A percentile compares a stretch with the other conserved stretches of the same genome.
Conservation (phyloP, 2,113 vertebrate genomes). For the Cyprinodon tularosa region DNA sequence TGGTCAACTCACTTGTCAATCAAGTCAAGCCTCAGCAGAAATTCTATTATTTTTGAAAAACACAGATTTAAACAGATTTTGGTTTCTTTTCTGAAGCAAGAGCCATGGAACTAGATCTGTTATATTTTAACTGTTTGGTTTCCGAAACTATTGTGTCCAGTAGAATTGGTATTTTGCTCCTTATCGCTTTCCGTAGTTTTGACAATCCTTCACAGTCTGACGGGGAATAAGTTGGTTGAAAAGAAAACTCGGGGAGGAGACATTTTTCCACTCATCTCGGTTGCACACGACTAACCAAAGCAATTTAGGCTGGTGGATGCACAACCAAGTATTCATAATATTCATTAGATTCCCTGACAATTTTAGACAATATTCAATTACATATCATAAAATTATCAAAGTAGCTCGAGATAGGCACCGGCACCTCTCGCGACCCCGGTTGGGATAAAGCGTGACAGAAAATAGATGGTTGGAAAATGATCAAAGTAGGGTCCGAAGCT, state of each 20-base stretch:
- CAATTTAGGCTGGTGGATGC: not conserved
- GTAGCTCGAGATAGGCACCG: too few relatives aligned
- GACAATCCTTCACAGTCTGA: not conserved
- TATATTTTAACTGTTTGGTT: accelerated
- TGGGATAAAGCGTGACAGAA: too few relatives aligned
- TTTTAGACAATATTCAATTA: not conserved
- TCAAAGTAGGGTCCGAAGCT: not conserved
- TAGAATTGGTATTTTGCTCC: constrained; percentile 13
- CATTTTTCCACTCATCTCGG: too few relatives aligned
- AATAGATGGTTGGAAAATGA: too few relatives aligned
- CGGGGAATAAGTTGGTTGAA: not conserved
- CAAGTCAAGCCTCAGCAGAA: constrained; percentile 2
- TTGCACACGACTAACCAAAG: too few relatives aligned
- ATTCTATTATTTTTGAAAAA: accelerated
- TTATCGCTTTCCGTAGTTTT: constrained; percentile 44
- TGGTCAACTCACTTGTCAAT: constrained; percentile 55
- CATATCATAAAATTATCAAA: not conserved
- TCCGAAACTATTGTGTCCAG: not conserved
- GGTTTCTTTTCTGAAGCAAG: too few relatives aligned
- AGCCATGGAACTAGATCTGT: accelerated
- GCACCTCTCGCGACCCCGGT: too few relatives aligned
- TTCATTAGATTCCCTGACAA: not conserved
- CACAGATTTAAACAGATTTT: accelerated
- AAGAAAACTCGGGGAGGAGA: not conserved
- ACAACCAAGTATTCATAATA: not conserved